Evolutionary conservation across 2,113 vertebrate genomes (phyloP), one percentile per base, ranked within the genome.

Genomic region (Leucosticte australis): DNA sequence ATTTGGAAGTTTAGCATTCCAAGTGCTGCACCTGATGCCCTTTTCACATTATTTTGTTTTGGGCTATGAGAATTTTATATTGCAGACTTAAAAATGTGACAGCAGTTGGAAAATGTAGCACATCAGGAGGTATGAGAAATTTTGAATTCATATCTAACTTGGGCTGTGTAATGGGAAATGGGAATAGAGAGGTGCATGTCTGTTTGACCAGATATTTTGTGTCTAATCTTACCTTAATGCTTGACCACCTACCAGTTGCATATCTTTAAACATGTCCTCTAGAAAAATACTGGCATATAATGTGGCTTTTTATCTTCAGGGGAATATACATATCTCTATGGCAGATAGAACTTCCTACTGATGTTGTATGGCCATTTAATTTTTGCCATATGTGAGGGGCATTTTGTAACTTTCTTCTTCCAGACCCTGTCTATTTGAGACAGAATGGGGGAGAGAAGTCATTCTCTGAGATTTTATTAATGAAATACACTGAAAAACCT

Each of bases 1-100:
- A 46, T 39, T 52, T 83, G 68, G 46, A 81, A 62, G 14, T 64
- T 1, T 26, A 30, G 10, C 15, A 31, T 92, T 88, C 12, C 18
- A 22, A 52, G 28, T 55, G 57, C 20, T 67, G 3, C 53, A 33
- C 42, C 22, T 37, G 17, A 56, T 67, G 42, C 1, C 2, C 37
- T 78, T 90, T 86, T 75, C n/a, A 75, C 11, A 10, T 76, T 64
- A 14, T 90, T 92, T 88, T 85, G 8, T 27, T 95, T 53, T 28
- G 46, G 16, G 8, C n/a, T 68, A 4, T 35, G 30, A 79, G 21
- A 81, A 44, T n/a, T 90, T 71, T 16, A 19, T 56, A 39, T 81
- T 93, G 86, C 39, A 93, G 79, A 30, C 24, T 70, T 83, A 16
- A 90, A 83, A 57, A 55, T 1, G 0, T 39, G 31, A 44, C 41